phyloP scores from a whole-genome alignment of 1,140 invertebrate genomes.

The Magallana gigas region DNA sequence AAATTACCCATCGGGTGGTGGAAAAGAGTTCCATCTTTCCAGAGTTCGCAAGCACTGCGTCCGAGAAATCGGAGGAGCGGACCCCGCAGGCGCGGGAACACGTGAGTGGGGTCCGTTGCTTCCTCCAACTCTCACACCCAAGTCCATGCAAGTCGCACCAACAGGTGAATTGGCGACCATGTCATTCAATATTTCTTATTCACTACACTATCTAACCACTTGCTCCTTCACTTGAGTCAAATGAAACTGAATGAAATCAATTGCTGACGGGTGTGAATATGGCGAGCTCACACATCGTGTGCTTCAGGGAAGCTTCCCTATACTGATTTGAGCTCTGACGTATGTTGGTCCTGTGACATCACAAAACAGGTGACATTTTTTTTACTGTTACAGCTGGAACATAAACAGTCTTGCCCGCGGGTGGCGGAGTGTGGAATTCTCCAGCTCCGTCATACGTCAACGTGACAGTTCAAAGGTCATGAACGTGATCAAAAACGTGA shows the following conservation, averaged over 20 bases:
- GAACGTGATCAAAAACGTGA: background rate
- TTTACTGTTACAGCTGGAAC: background rate
- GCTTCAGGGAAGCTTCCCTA: no score
- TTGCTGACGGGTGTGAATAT: no score
- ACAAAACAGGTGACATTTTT: background rate
- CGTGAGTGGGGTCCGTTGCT: background rate
- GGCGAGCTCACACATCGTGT: no score
- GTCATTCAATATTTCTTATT: background rate
- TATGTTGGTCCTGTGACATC: slow-evolving; percentile 7
- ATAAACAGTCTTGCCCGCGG: slow-evolving; percentile 12
- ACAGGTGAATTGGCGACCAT: slow-evolving; percentile 15
- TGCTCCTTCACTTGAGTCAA: no score
- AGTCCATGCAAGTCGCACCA: background rate
- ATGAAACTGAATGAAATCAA: no score
- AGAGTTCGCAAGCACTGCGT: background rate
- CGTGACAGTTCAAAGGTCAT: background rate
- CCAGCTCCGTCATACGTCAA: background rate
- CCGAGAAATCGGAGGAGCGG: background rate
- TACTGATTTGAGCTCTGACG: background rate
- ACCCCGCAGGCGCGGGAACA: background rate
- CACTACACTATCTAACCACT: background rate
- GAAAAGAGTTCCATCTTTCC: slow-evolving; percentile 37
- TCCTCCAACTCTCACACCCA: background rate
- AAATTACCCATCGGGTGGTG: slow-evolving; percentile 19
- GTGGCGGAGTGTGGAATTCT: background rate